A percentile compares a stretch with the other conserved stretches of the same genome.
Conservation (phyloP, 2,888 invertebrate genomes). For the Apodemia duryi region DNA sequence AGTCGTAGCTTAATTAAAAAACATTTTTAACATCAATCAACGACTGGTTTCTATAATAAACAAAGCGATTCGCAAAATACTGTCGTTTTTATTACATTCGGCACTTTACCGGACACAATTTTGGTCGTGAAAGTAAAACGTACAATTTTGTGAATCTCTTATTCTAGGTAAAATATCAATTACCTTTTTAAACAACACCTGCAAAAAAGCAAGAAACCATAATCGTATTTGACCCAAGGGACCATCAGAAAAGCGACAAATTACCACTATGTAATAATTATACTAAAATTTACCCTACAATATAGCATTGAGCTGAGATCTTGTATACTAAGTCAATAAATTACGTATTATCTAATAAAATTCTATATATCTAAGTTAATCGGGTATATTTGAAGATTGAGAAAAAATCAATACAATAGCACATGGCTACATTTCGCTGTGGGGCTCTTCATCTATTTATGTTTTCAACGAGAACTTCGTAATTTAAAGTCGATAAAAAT, state of each 20-base stretch:
- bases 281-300: conserved; percentile 58
- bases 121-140: neutral
- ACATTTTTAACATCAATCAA: neutral
- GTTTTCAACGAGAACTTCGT: too few species aligned
- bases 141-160: neutral
- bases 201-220: conserved; percentile 23
- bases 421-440: too few species aligned
- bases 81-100: too few species aligned
- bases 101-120: too few species aligned
- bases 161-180: neutral
- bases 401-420: conserved; percentile 2
- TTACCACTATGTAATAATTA: conserved; percentile 63
- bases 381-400: conserved; percentile 9
- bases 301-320: conserved; percentile 78
- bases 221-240: conserved; percentile 46
- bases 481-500: too few species aligned
- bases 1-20: neutral
- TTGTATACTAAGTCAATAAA: conserved; percentile 62
- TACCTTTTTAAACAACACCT: neutral
- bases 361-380: conserved; percentile 34
- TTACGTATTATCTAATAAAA: conserved; percentile 41
- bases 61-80: neutral
- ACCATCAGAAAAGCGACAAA: conserved; percentile 60
- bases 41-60: neutral
- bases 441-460: too few species aligned